Evolutionary conservation across 2,888 invertebrate genomes (phyloP).

Genomic region (Poecilobothrus nobilitatus): DNA sequence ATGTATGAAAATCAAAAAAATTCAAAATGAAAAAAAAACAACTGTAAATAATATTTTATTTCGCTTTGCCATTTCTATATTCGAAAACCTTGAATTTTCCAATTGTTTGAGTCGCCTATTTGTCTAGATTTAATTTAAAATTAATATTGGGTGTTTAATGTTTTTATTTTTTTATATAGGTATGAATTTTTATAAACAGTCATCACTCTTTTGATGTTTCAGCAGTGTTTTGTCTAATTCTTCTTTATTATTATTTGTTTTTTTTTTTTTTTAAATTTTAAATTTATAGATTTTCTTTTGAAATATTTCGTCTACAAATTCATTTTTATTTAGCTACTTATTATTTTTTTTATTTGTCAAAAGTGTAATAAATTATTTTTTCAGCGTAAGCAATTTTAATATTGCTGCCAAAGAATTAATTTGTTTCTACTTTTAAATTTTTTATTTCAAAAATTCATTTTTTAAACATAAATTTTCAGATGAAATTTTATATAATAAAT

Average conservation of each 20-base stretch:
- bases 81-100: neutral
- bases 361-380: constrained; percentile 1
- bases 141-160: no score
- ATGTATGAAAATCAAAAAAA: no score
- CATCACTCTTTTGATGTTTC: neutral
- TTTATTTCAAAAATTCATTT: no score
- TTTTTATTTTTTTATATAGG: no score
- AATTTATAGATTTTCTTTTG: neutral
- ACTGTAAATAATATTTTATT: no score
- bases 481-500: no score
- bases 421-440: no score
- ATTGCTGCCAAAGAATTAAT: neutral
- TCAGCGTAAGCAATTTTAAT: neutral
- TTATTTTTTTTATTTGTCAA: neutral
- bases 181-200: no score
- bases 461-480: no score
- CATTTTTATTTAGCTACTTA: neutral
- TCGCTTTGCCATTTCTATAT: neutral
- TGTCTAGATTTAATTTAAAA: neutral
- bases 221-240: neutral
- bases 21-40: no score
- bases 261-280: neutral
- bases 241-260: neutral
- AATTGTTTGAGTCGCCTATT: neutral
- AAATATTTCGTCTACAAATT: neutral